Conservation (phyloP, 2,888 invertebrate genomes). For the Campoplex nolae region DNA sequence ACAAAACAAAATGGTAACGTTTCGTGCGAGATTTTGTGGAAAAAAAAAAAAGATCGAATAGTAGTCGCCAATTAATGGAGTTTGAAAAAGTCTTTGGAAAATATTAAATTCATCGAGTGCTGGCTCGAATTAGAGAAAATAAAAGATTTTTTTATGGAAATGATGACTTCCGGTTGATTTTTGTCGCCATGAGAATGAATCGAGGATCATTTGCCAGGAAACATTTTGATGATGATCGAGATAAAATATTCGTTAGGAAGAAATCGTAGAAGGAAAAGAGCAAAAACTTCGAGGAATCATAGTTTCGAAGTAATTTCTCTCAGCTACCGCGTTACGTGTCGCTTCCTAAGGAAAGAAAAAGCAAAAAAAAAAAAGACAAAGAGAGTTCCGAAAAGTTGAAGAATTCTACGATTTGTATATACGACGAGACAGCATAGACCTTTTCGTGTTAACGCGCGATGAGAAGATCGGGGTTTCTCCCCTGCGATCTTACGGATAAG, state of each 20-base stretch:
- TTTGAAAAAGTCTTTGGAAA: background rate
- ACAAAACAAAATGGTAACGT: background rate
- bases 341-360: background rate
- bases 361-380: no score
- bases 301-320: conserved; percentile 1
- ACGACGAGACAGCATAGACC: conserved; percentile 24
- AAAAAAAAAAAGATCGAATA: background rate
- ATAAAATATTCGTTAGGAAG: background rate
- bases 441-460: conserved; percentile 60
- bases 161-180: background rate
- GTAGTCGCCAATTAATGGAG: background rate
- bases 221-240: background rate
- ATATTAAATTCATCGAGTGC: background rate
- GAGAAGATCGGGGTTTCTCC: conserved; percentile 34
- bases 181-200: background rate
- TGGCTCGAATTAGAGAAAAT: background rate
- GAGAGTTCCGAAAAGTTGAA: conserved; percentile 11
- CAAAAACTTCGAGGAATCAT: background rate
- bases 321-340: conserved; percentile 13
- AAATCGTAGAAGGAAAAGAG: background rate
- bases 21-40: background rate
- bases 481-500: conserved; percentile 70
- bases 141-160: background rate
- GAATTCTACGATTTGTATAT: conserved; percentile 36
- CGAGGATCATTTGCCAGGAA: no score